phyloP scores from a whole-genome alignment of 2,888 invertebrate genomes.

The Drosophila aldrichi region DNA sequence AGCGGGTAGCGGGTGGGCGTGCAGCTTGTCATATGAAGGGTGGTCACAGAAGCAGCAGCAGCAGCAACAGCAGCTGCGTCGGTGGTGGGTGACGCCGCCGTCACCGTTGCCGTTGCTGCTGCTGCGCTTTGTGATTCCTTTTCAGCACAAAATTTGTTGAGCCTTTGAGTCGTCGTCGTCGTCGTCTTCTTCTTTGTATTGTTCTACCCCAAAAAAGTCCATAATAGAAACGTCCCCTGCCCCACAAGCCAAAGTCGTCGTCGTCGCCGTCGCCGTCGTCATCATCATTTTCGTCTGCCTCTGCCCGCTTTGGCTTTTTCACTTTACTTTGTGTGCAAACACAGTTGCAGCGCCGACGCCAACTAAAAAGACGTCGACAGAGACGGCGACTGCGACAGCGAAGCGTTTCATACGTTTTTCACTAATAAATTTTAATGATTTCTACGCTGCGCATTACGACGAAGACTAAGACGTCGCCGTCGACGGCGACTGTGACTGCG shows the following conservation, averaged over 20 bases:
- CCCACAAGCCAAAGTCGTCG: conserved; percentile 28
- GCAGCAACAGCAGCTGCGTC: conserved; percentile 57
- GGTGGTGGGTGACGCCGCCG: conserved; percentile 68
- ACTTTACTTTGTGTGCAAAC: conserved; percentile 57
- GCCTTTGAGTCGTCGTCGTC: conserved; percentile 59
- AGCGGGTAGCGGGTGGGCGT: conserved; percentile 21
- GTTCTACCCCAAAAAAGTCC: conserved; percentile 70
- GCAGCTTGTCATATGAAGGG: conserved; percentile 44
- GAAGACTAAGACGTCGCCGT: conserved; percentile 26
- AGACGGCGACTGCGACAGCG: conserved; percentile 29
- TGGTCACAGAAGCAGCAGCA: conserved; percentile 41
- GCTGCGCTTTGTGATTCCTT: conserved; percentile 76
- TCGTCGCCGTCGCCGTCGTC: conserved; percentile 23
- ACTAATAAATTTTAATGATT: conserved; percentile 71
- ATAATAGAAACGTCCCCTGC: conserved; percentile 58
- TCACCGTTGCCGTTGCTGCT: conserved; percentile 40
- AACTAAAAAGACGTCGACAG: conserved; percentile 43
- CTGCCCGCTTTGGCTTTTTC: conserved; percentile 45
- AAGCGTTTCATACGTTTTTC: conserved; percentile 54
- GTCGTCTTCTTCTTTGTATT: conserved; percentile 58
- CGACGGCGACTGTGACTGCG: conserved; percentile 44
- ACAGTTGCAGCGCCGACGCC: conserved; percentile 62
- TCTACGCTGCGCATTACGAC: conserved; percentile 72
- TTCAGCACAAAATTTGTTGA: conserved; percentile 75
- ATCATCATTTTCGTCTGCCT: conserved; percentile 36